Percentiles rank a stretch among this genome's conserved stretches.
These are phyloP conservation scores for Orgyia antiqua DNA, from an alignment of 2,888 invertebrate species.

Conservation along the genomic window DNA sequence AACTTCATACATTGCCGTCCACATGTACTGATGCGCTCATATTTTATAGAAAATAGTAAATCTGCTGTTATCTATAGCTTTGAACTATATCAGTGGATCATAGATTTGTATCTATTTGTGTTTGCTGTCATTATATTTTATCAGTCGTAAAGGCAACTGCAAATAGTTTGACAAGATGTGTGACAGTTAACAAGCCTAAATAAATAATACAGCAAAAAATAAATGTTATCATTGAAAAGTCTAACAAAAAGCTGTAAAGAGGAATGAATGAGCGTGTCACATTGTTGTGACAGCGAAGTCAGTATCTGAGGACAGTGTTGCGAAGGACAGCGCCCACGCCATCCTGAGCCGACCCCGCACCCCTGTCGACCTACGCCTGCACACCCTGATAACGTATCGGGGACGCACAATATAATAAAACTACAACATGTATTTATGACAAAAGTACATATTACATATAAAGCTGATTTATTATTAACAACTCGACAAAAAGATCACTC, in stretches of 20 bases:
- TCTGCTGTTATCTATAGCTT: constrained; percentile 1
- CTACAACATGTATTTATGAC: not conserved
- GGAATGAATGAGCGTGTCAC: constrained; percentile 29
- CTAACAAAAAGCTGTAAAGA: constrained; percentile 15
- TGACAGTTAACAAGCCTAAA: constrained; percentile 10
- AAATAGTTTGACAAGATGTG: constrained; percentile 17
- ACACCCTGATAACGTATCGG: constrained; percentile 51
- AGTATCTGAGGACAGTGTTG: constrained; percentile 51
- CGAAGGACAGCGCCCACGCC: constrained; percentile 70
- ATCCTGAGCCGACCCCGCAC: constrained; percentile 38
- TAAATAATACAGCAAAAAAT: constrained; percentile 13
- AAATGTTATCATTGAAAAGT: constrained; percentile 20
- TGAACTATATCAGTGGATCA: not conserved
- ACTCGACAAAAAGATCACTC: too few species aligned
- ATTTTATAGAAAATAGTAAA: constrained; percentile 8
- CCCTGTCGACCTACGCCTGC: constrained; percentile 30
- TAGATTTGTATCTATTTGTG: not conserved
- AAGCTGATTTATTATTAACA: too few species aligned
- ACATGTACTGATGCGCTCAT: constrained; percentile 17
- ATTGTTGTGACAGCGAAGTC: constrained; percentile 42
- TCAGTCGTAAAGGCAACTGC: constrained; percentile 9
- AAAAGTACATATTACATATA: too few species aligned
- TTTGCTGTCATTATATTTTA: constrained; percentile 10
- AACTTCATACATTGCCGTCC: constrained; percentile 11
- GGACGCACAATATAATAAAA: constrained; percentile 2